Percentiles rank a stretch among this genome's conserved stretches.
Conservation (phyloP, 2,113 vertebrate species). For the Xiphophorus maculatus region DNA sequence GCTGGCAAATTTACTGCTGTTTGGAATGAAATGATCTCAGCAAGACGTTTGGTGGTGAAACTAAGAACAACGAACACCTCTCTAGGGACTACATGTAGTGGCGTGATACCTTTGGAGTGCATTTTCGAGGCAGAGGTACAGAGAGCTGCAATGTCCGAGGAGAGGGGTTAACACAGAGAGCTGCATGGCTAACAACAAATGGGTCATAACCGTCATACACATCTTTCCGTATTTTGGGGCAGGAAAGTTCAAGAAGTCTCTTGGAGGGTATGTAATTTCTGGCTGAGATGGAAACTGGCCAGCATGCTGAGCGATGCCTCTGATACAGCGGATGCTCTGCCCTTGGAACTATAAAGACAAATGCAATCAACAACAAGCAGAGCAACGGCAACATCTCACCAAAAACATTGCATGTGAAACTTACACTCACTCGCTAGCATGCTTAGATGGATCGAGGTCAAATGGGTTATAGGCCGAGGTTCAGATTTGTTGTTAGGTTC, state of each 20-base stretch:
- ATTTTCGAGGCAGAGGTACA: slow-evolving; percentile 72
- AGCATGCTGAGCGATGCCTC: slow-evolving; percentile 51
- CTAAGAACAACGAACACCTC: neutral
- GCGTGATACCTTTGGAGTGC: slow-evolving; percentile 15
- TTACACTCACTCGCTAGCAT: slow-evolving; percentile 68
- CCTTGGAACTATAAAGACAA: slow-evolving; percentile 62
- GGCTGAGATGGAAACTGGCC: slow-evolving; percentile 49
- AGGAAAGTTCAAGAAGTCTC: slow-evolving; percentile 66
- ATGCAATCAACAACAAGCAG: neutral
- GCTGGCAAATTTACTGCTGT: neutral
- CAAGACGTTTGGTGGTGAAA: too few relatives aligned
- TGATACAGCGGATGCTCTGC: slow-evolving; percentile 48
- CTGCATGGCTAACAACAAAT: slow-evolving; percentile 60
- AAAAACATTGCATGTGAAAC: neutral
- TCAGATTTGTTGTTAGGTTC: slow-evolving; percentile 1
- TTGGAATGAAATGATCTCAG: neutral
- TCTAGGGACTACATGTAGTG: neutral
- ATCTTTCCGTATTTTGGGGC: slow-evolving; percentile 60
- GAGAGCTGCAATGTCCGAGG: slow-evolving; percentile 71
- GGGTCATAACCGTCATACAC: slow-evolving; percentile 71
- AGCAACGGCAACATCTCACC: neutral
- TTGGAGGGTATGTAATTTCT: slow-evolving; percentile 43
- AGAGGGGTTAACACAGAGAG: slow-evolving; percentile 63
- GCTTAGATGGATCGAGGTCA: slow-evolving; percentile 50
- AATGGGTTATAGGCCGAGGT: neutral